Conservation (phyloP, 2,113 vertebrate species). For the Psilopogon haemacephalus region DNA sequence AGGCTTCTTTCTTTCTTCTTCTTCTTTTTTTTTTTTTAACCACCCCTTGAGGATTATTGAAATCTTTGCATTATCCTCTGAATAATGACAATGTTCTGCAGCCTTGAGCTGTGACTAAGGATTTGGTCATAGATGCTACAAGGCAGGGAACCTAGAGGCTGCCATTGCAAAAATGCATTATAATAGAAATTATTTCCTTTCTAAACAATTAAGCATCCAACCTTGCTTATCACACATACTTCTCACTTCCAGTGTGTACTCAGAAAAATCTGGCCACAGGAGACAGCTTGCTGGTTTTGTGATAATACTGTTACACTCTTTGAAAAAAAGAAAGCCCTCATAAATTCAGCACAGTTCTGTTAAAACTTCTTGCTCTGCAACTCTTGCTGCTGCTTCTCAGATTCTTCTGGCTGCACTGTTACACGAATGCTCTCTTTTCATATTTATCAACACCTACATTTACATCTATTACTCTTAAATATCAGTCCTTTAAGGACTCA, state of each 20-base stretch:
- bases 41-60: background rate
- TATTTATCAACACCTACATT: background rate
- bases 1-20: background rate
- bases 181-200: background rate
- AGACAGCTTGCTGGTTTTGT: background rate
- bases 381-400: background rate
- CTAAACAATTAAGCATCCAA: slow-evolving; percentile 3
- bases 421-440: background rate
- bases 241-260: background rate
- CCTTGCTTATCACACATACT: background rate
- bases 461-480: background rate
- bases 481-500: background rate
- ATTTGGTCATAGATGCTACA: background rate
- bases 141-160: background rate
- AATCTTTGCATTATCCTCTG: slow-evolving; percentile 31
- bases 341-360: background rate
- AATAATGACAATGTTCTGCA: slow-evolving; percentile 36
- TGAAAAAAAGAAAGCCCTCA: background rate
- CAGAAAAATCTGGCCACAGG: background rate
- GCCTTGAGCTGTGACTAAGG: background rate
- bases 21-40: background rate
- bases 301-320: background rate
- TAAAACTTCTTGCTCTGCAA: background rate
- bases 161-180: background rate
- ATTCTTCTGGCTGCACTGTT: background rate